Evolutionary conservation across 2,888 invertebrate species (phyloP), one percentile per base, ranked within the genome.

Genomic region (Brachynemurus nebulosus): DNA sequence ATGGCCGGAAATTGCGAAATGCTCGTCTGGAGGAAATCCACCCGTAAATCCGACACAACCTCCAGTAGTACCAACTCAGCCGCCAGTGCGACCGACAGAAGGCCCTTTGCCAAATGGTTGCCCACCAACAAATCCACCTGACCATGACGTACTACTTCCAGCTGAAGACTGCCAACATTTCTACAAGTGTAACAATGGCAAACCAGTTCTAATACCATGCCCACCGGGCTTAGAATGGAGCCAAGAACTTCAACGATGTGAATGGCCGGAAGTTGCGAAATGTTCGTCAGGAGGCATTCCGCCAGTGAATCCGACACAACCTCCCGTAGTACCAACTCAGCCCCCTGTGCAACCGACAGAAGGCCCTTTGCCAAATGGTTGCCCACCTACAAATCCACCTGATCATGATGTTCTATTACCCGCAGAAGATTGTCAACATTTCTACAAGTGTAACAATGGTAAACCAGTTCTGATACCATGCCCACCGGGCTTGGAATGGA

Each of bases 211-310:
- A 16, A 17, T 30, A 4, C 11, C 14, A 14, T 41, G 41, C 11
- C 41, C 41, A 11, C 11, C 41, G 3, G 41, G 41, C 16, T 16
- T 12, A 17, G 21, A 41, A 4, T 41, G 41, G 41, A 41, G 33
- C 7, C 21, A 14, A 17, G 41, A n/a, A 27, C 1, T 18, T 2
- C 12, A 33, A 12, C 16, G 33, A 2, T 41, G 41, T 41, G 41
- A 41, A 2, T 41, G 33, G 27, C 41, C 41, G 11, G 41, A 41
- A 4, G 14, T 9, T 30, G 41, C 41, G 11, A 8, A 19, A 27
- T 41, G 41, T 17, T 17, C 14, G 16, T 2, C 16, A 6, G 17
- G 20, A 8, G 17, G n/a, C 4, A 36, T 2, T 17, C 19, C 12
- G 8, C 6, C 30, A 30, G 14, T 14, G 5, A 11, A n/a, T 30